Conservation (phyloP, 2,113 vertebrate genomes). For the Corapipo altera region DNA sequence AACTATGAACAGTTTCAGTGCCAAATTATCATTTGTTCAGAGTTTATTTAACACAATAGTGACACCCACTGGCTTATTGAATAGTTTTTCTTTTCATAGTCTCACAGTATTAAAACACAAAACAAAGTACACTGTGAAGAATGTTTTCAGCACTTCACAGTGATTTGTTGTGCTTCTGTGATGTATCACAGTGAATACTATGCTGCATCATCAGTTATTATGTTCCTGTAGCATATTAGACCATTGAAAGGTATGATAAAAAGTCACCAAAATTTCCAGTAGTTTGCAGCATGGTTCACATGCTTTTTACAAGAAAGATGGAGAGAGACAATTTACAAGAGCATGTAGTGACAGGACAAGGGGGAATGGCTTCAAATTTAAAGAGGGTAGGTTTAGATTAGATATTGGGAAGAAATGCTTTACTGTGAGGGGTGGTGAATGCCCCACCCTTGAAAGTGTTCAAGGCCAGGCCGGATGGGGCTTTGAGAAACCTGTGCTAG, state of each 20-base stretch:
- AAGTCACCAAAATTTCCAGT: neutral
- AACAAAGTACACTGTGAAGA: neutral
- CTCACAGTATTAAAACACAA: neutral
- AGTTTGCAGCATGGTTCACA: neutral
- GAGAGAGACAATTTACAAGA: neutral
- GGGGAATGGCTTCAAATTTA: neutral
- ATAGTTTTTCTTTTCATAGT: neutral
- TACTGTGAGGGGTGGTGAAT: neutral
- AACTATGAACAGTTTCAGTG: neutral
- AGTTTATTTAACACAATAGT: constrained; percentile 7
- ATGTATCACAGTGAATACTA: neutral
- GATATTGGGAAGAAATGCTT: neutral
- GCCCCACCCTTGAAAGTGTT: neutral
- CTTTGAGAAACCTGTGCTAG: neutral
- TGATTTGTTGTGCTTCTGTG: neutral
- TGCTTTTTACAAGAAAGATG: neutral
- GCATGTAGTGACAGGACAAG: neutral
- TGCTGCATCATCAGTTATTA: neutral
- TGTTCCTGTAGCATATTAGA: neutral
- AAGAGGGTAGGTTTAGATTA: neutral
- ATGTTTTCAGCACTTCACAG: neutral
- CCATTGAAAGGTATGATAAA: neutral
- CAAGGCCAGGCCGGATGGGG: neutral
- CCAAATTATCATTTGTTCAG: neutral
- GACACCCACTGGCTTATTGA: constrained; percentile 48